A percentile compares a stretch with the other conserved stretches of the same genome.
phyloP scores from a whole-genome alignment of 2,113 vertebrate genomes.

The Pelodiscus sinensis region DNA sequence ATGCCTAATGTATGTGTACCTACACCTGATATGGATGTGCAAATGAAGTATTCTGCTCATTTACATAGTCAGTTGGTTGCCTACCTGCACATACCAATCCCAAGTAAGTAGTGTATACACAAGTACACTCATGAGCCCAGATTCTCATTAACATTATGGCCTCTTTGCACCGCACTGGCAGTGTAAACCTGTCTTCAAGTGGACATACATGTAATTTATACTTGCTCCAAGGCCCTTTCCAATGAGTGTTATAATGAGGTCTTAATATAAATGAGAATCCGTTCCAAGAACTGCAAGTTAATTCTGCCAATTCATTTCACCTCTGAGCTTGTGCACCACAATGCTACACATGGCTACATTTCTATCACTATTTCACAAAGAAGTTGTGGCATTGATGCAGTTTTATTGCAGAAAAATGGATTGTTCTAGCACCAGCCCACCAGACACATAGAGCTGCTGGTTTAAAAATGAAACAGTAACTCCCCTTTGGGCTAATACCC shows the following conservation, averaged over 20 bases:
- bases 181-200: background rate
- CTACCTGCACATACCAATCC: background rate
- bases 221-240: rapidly evolving
- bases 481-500: background rate
- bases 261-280: background rate
- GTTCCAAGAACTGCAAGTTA: rapidly evolving
- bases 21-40: no score
- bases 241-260: background rate
- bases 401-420: background rate
- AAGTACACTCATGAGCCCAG: background rate
- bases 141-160: background rate
- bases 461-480: background rate
- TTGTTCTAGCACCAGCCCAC: rapidly evolving
- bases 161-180: background rate
- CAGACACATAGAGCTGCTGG: background rate
- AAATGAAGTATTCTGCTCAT: background rate
- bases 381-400: background rate
- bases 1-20: background rate
- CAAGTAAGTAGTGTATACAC: background rate
- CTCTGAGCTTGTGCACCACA: background rate
- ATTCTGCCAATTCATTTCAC: background rate
- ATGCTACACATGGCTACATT: no score
- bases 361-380: no score
- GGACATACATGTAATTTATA: rapidly evolving
- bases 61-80: background rate